phyloP scores from a whole-genome alignment of 2,113 vertebrate species.

The Hippocampus mohnikei region DNA sequence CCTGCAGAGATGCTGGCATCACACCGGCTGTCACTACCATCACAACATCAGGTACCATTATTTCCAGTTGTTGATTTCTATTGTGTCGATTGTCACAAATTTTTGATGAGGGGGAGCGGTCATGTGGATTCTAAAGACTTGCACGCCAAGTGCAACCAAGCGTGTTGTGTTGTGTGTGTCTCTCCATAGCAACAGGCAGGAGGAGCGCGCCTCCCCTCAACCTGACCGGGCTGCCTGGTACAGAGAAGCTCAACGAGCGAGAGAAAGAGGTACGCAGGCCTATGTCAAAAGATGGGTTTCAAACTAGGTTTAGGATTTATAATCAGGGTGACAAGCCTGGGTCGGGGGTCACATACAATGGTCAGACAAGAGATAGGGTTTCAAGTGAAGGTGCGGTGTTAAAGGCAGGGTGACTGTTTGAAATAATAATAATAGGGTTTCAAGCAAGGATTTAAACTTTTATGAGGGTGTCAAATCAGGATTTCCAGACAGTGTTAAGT shows the following conservation, averaged over 20 bases:
- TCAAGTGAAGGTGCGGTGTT: too few relatives aligned
- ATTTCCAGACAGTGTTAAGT: too few relatives aligned
- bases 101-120: background rate
- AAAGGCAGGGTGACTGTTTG: too few relatives aligned
- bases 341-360: too few relatives aligned
- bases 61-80: constrained; percentile 5
- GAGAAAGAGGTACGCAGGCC: constrained; percentile 88
- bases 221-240: constrained; percentile 93
- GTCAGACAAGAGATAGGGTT: too few relatives aligned
- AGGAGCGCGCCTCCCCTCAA: constrained; percentile 92
- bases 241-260: constrained; percentile 93
- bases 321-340: too few relatives aligned
- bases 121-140: background rate
- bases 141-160: background rate
- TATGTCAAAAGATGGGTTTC: background rate
- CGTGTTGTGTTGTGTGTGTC: constrained; percentile 6
- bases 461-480: too few relatives aligned
- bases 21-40: constrained; percentile 82
- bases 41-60: constrained; percentile 83
- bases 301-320: background rate
- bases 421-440: too few relatives aligned
- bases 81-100: too few relatives aligned
- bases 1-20: constrained; percentile 88
- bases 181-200: constrained; percentile 75
- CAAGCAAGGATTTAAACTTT: too few relatives aligned